A percentile compares a stretch with the other conserved stretches of the same genome.
phyloP scores from a whole-genome alignment of 2,113 vertebrate genomes.

The Austrofundulus limnaeus region DNA sequence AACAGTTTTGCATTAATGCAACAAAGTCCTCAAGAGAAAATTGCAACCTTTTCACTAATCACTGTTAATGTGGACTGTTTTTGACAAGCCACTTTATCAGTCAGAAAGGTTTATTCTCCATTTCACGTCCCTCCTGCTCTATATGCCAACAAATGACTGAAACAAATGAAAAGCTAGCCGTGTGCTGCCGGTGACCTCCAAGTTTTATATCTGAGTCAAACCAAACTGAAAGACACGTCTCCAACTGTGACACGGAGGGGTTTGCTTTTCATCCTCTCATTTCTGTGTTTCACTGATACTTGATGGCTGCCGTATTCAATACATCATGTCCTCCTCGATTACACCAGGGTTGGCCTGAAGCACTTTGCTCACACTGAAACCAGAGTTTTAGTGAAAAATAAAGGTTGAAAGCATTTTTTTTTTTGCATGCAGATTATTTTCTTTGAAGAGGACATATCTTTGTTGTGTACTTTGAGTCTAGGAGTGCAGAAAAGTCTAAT shows the following conservation, averaged over 20 bases:
- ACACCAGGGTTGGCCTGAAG: conserved; percentile 47
- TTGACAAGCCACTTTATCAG: too few relatives aligned
- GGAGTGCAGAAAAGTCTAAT: too few relatives aligned
- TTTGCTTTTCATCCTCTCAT: conserved; percentile 53
- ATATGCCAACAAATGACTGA: neutral
- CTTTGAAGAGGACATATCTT: too few relatives aligned
- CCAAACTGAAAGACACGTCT: conserved; percentile 43
- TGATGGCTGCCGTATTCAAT: conserved; percentile 46
- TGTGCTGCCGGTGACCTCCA: conserved; percentile 14
- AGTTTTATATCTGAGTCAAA: conserved; percentile 53
- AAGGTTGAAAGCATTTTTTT: conserved; percentile 36
- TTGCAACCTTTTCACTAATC: neutral
- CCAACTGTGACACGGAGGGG: conserved; percentile 36
- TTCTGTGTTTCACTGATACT: conserved; percentile 47
- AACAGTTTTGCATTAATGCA: too few relatives aligned
- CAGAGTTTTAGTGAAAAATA: conserved; percentile 35
- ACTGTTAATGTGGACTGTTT: neutral
- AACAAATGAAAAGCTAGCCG: neutral
- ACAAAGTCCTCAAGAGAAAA: too few relatives aligned
- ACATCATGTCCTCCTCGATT: conserved; percentile 61
- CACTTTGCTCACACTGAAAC: conserved; percentile 29
- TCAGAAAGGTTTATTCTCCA: neutral
- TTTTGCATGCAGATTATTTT: conserved; percentile 2
- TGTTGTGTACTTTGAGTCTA: too few relatives aligned
- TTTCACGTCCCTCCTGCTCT: neutral